phyloP scores from a whole-genome alignment of 2,888 invertebrate species.

The Aquatica leii region DNA sequence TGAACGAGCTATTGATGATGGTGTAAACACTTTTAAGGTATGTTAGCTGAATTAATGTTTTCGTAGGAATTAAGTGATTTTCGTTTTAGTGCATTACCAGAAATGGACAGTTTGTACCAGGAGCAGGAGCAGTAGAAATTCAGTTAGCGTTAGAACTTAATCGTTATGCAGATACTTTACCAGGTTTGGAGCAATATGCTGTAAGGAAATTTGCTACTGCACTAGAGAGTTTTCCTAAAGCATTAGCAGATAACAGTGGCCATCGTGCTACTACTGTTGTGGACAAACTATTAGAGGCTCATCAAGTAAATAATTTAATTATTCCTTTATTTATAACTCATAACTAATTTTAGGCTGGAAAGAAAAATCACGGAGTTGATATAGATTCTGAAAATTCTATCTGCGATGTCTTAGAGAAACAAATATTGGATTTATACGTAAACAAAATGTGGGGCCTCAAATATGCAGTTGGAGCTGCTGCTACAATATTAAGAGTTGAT shows the following conservation, averaged over 20 bases:
- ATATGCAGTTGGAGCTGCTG: constrained; percentile 92
- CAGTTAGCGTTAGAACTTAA: constrained; percentile 89
- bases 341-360: constrained; percentile 68
- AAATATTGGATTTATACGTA: constrained; percentile 83
- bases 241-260: constrained; percentile 94
- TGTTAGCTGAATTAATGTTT: neutral
- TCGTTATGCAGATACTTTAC: constrained; percentile 88
- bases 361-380: constrained; percentile 81
- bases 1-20: constrained; percentile 97
- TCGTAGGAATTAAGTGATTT: no score
- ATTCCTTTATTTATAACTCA: constrained; percentile 1
- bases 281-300: constrained; percentile 91
- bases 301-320: constrained; percentile 67
- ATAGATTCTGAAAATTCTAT: constrained; percentile 81
- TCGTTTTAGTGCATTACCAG: constrained; percentile 51
- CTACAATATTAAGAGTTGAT: constrained; percentile 92
- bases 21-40: constrained; percentile 97
- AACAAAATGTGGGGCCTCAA: constrained; percentile 94
- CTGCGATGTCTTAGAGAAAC: constrained; percentile 78
- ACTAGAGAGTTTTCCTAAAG: constrained; percentile 89
- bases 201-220: constrained; percentile 92
- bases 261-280: constrained; percentile 86
- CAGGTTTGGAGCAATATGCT: constrained; percentile 97
- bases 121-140: constrained; percentile 95
- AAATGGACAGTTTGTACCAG: constrained; percentile 77